Evolutionary conservation across 1,140 invertebrate species (phyloP).

Genomic region (Thrips palmi): DNA sequence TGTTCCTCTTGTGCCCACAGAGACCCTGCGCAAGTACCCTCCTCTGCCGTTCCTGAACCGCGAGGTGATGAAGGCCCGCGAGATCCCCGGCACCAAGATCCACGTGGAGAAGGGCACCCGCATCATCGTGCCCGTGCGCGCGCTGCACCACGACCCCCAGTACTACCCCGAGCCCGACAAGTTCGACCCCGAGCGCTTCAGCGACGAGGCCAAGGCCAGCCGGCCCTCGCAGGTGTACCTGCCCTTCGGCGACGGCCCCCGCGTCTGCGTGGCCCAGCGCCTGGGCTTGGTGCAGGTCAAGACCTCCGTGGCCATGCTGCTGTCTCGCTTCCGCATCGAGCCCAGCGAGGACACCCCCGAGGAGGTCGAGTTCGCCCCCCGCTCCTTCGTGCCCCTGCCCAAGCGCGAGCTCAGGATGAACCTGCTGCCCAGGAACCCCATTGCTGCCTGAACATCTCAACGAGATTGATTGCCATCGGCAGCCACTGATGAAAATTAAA

Average conservation of each 20-base stretch:
- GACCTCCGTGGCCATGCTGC: no score
- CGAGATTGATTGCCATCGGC: no score
- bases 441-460: no score
- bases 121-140: constrained; percentile 21
- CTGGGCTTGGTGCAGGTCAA: no score
- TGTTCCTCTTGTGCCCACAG: no score
- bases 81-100: constrained; percentile 32
- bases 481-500: no score
- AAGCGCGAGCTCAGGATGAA: no score
- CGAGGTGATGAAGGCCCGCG: constrained; percentile 28
- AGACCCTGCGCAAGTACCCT: constrained; percentile 36
- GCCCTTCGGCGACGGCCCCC: constrained; percentile 33
- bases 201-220: constrained; percentile 17
- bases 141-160: constrained; percentile 25
- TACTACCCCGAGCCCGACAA: constrained; percentile 33
- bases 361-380: no score
- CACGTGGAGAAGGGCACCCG: constrained; percentile 28
- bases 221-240: constrained; percentile 25
- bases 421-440: no score
- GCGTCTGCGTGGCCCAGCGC: constrained; percentile 29
- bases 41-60: constrained; percentile 34
- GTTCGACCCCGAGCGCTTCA: constrained; percentile 41
- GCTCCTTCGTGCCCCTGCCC: no score
- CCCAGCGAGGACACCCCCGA: no score
- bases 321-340: no score